phyloP scores from a whole-genome alignment of 1,140 invertebrate genomes.

The Diprion similis region DNA sequence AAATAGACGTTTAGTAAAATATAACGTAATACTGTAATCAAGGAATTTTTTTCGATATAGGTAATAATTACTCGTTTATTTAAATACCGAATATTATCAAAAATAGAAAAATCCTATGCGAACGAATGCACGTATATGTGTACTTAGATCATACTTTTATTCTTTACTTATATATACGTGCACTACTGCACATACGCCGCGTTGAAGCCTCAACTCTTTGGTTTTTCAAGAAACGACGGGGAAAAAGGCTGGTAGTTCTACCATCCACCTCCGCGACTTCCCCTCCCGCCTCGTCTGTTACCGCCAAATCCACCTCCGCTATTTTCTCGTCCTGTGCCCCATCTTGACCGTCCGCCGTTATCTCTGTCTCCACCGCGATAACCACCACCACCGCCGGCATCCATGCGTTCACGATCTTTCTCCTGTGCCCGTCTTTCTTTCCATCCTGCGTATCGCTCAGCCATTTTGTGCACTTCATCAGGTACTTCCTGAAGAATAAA shows the following conservation, averaged over 20 bases:
- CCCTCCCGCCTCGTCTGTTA: slow-evolving; percentile 22
- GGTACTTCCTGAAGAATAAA: slow-evolving; percentile 67
- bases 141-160: background rate
- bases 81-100: background rate
- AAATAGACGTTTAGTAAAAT: background rate
- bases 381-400: slow-evolving; percentile 34
- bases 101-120: background rate
- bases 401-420: slow-evolving; percentile 38
- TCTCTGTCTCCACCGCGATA: slow-evolving; percentile 27
- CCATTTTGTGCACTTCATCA: slow-evolving; percentile 74
- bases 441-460: slow-evolving; percentile 69
- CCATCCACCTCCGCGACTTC: slow-evolving; percentile 23
- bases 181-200: background rate
- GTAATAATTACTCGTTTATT: background rate
- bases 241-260: background rate
- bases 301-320: slow-evolving; percentile 16
- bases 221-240: background rate
- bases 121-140: background rate
- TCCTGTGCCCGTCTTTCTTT: slow-evolving; percentile 66
- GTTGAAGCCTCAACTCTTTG: background rate
- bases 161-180: background rate
- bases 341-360: slow-evolving; percentile 23
- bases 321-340: slow-evolving; percentile 14
- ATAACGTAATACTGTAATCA: background rate
- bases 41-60: background rate